Evolutionary conservation across 2,113 vertebrate genomes (phyloP).

Genomic region (Xiphophorus hellerii): DNA sequence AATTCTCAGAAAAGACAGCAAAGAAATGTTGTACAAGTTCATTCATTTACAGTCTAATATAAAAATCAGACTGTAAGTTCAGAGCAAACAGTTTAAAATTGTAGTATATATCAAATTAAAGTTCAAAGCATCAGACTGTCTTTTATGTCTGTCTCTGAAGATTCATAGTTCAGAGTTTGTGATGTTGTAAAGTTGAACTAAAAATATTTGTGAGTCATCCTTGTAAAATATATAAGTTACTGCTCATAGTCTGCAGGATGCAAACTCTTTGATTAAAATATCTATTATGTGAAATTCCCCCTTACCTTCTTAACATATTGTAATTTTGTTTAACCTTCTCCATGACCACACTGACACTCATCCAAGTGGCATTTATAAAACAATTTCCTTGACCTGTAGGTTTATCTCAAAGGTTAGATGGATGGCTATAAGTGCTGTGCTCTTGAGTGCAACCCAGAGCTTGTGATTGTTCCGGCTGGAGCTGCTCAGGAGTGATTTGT

Average conservation of each 20-base stretch:
- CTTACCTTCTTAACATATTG: neutral
- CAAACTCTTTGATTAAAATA: neutral
- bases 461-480: constrained; percentile 3
- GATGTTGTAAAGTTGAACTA: constrained; percentile 9
- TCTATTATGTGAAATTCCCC: neutral
- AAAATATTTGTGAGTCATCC: constrained; percentile 15
- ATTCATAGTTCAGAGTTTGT: constrained; percentile 17
- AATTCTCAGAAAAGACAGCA: neutral
- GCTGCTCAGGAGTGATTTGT: constrained; percentile 28
- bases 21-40: neutral
- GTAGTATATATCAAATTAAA: constrained; percentile 22
- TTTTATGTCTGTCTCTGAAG: constrained; percentile 46
- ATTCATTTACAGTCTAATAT: constrained; percentile 13
- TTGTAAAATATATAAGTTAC: constrained; percentile 1
- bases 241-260: neutral
- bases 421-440: constrained; percentile 6
- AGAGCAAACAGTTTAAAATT: constrained; percentile 24
- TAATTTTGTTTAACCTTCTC: constrained; percentile 14
- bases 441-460: constrained; percentile 30
- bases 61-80: constrained; percentile 2
- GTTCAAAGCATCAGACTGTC: constrained; percentile 21
- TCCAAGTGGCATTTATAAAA: constrained; percentile 10
- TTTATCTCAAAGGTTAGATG: constrained; percentile 39
- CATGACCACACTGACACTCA: neutral
- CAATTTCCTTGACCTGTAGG: constrained; percentile 11